A percentile compares a stretch with the other conserved stretches of the same genome.
Conservation (phyloP, 37 sponge, comb jelly and placozoan species). For the Hormiphora californensis region DNA sequence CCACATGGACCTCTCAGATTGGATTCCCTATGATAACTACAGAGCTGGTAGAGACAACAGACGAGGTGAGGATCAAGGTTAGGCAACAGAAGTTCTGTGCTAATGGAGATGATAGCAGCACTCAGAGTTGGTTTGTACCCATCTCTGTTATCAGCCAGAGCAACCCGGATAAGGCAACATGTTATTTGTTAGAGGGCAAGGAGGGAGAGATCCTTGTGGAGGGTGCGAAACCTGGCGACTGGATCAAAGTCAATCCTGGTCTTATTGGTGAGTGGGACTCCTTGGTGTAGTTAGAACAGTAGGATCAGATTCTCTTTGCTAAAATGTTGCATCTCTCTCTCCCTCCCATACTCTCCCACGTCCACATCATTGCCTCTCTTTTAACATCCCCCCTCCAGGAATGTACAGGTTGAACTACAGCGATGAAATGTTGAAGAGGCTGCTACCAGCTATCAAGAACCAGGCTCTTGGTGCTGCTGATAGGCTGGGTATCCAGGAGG, state of each 20-base stretch:
- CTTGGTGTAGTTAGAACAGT: background rate
- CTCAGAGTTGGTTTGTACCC: constrained; percentile 38
- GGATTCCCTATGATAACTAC: constrained; percentile 88
- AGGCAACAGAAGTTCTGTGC: constrained; percentile 49
- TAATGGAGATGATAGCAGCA: constrained; percentile 3
- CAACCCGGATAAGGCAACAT: background rate
- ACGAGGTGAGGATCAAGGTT: background rate
- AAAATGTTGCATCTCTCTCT: background rate
- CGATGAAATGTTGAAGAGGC: constrained; percentile 60
- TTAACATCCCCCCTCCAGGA: constrained; percentile 53
- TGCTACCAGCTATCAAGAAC: constrained; percentile 65
- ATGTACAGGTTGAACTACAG: constrained; percentile 91
- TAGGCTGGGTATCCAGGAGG: constrained; percentile 72
- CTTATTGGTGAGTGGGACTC: background rate
- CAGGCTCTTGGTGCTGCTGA: constrained; percentile 64
- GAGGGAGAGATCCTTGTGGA: constrained; percentile 84
- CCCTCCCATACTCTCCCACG: background rate
- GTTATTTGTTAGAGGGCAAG: constrained; percentile 59
- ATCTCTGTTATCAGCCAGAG: constrained; percentile 30
- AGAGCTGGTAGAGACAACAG: constrained; percentile 62
- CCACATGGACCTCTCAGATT: constrained; percentile 87
- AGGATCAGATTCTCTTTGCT: background rate
- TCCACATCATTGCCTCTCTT: background rate
- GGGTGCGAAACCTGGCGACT: constrained; percentile 61
- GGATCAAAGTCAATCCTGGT: constrained; percentile 54